A percentile compares a stretch with the other conserved stretches of the same genome.
These are phyloP conservation scores for Dromiciops gliroides DNA, from an alignment of 2,113 vertebrate species.

Conservation along the genomic window DNA sequence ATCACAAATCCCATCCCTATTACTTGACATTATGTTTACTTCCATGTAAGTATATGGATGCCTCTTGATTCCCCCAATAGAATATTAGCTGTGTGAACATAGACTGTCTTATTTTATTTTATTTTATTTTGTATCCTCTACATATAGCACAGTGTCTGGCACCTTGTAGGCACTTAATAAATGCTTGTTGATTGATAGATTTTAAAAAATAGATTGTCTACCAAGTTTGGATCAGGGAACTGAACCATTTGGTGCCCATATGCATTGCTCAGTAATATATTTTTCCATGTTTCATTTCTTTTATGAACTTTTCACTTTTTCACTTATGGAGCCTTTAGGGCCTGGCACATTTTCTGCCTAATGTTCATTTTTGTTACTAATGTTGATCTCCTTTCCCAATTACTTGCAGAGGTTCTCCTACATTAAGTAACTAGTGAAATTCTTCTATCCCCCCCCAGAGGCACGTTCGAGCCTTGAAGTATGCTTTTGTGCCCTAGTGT, in stretches of 20 bases:
- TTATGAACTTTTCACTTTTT: neutral
- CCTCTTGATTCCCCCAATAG: neutral
- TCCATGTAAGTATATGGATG: no score
- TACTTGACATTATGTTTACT: neutral
- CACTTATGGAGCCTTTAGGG: neutral
- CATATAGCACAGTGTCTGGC: neutral
- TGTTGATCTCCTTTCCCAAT: constrained; percentile 13
- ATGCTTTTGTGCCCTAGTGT: neutral
- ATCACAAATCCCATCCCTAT: neutral
- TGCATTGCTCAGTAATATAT: neutral
- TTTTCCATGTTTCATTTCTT: constrained; percentile 43
- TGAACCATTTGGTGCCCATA: neutral
- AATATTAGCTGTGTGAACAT: no score
- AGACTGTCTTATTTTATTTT: neutral
- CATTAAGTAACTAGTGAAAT: neutral
- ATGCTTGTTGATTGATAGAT: neutral
- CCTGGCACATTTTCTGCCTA: neutral
- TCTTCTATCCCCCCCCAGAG: constrained; percentile 1
- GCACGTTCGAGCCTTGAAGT: neutral
- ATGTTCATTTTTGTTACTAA: constrained; percentile 30
- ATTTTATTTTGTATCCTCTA: neutral
- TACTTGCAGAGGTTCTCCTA: neutral
- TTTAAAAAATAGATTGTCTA: neutral
- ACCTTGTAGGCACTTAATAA: neutral
- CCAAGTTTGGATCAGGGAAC: neutral